Evolutionary conservation across 2,888 invertebrate species (phyloP).

Genomic region (Caenorhabditis parvicauda): DNA sequence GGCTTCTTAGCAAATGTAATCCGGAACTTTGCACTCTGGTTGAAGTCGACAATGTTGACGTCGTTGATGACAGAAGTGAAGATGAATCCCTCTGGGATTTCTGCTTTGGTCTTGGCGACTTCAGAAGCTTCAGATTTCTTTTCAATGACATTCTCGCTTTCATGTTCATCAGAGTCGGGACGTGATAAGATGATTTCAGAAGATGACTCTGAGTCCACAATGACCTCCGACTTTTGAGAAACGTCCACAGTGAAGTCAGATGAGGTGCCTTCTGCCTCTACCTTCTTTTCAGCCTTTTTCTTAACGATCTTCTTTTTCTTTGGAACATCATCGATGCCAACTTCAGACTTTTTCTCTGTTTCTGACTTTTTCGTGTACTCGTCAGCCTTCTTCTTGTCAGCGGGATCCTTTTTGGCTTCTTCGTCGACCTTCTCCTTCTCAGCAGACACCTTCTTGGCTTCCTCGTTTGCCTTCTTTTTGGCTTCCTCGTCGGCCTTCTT

Average conservation of each 20-base stretch:
- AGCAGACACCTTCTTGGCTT: conserved; percentile 4
- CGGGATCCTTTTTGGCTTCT: neutral
- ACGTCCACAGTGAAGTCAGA: conserved; percentile 10
- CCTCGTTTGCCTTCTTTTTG: neutral
- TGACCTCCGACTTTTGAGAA: too few species aligned
- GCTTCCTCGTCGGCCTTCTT: neutral
- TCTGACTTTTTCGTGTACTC: conserved; percentile 4
- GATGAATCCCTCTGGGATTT: neutral
- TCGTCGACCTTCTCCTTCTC: conserved; percentile 2
- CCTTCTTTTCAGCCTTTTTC: conserved; percentile 1
- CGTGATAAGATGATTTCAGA: too few species aligned
- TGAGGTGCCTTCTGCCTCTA: neutral
- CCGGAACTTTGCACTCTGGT: neutral
- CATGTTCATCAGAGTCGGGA: too few species aligned
- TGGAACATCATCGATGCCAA: neutral
- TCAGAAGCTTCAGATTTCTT: neutral
- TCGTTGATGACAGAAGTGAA: neutral
- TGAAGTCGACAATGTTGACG: neutral
- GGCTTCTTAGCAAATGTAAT: conserved; percentile 5
- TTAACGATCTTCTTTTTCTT: conserved; percentile 10
- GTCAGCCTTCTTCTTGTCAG: conserved; percentile 2
- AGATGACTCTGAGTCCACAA: too few species aligned
- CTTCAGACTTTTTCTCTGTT: conserved; percentile 5
- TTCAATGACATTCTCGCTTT: neutral
- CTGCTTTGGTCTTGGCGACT: too few species aligned